These are phyloP conservation scores for Zosterops borbonicus DNA, from an alignment of 2,113 vertebrate species.

Conservation along the genomic window DNA sequence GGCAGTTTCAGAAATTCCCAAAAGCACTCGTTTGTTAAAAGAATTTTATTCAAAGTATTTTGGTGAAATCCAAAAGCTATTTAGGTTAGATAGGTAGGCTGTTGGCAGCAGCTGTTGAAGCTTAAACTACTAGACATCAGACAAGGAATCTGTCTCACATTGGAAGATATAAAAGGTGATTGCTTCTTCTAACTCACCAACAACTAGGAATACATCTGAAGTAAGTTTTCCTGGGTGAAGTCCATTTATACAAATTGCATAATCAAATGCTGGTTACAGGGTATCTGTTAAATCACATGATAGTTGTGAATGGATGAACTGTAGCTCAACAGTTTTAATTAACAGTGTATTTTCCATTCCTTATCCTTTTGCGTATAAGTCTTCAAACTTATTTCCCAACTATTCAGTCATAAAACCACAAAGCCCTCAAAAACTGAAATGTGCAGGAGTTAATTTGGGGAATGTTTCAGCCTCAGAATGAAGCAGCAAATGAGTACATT, in stretches of 20 bases:
- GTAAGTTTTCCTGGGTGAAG: background rate
- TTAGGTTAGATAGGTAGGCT: background rate
- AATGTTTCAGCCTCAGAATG: background rate
- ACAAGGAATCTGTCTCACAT: background rate
- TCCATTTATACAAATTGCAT: background rate
- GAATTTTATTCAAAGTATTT: background rate
- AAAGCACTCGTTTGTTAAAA: background rate
- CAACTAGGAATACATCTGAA: background rate
- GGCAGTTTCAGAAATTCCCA: background rate
- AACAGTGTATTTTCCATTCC: background rate
- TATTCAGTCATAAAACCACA: background rate
- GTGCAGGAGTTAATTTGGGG: background rate
- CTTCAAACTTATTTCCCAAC: background rate
- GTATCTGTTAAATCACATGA: background rate
- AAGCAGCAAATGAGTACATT: background rate
- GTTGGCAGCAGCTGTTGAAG: background rate
- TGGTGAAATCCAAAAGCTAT: background rate
- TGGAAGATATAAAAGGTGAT: background rate
- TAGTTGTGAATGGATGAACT: background rate
- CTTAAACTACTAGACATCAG: background rate
- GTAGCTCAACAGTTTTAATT: background rate
- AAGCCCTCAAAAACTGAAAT: background rate
- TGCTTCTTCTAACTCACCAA: background rate
- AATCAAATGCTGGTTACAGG: background rate
- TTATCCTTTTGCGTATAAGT: background rate